A percentile compares a stretch with the other conserved stretches of the same genome.
Conservation (phyloP, 2,113 vertebrate species). For the Myotis lucifugus region DNA sequence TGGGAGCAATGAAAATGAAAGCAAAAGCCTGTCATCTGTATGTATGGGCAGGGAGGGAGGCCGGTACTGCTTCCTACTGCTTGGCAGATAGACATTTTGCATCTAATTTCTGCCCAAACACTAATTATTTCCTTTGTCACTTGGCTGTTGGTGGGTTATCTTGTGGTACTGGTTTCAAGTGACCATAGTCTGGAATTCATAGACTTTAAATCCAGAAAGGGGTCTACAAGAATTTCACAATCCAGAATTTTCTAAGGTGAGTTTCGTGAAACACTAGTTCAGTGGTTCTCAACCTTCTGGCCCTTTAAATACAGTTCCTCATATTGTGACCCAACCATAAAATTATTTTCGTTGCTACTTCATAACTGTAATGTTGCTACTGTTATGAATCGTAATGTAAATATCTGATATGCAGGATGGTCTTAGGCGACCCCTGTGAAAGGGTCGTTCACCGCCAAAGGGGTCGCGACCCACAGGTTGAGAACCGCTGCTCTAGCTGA, state of each 20-base stretch:
- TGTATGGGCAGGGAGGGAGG: not conserved
- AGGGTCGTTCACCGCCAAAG: no score
- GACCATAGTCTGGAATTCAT: not conserved
- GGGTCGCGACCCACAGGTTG: no score
- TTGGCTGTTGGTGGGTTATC: not conserved
- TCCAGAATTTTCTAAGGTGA: not conserved
- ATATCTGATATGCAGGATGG: no score
- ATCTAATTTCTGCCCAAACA: constrained; percentile 3
- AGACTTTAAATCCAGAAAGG: not conserved
- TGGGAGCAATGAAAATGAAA: constrained; percentile 27
- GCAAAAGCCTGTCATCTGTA: not conserved
- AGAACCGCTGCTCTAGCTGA: not conserved
- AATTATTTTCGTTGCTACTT: no score
- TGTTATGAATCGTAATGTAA: no score
- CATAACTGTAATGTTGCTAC: no score
- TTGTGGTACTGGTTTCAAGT: not conserved
- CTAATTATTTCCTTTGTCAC: not conserved
- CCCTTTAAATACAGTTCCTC: no score
- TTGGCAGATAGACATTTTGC: not conserved
- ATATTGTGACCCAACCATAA: no score
- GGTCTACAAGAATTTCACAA: not conserved
- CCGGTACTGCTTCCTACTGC: not conserved
- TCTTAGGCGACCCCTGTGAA: no score
- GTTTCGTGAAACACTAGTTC: not conserved
- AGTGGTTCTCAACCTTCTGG: no score